Conservation (phyloP, 2,888 invertebrate genomes). For the Yponomeuta sedellus region DNA sequence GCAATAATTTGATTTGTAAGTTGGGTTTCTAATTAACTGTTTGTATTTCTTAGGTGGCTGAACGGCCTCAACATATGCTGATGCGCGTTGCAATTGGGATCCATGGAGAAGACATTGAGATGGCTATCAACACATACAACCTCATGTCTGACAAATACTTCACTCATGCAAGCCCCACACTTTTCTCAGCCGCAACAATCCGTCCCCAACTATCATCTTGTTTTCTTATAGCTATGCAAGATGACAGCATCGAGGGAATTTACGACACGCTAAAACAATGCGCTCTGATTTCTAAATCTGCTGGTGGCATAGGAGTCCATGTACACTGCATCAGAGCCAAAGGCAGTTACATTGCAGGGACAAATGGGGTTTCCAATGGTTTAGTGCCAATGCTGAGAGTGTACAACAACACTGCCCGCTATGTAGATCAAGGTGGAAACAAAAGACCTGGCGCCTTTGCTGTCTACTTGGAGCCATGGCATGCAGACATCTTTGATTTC, state of each 20-base stretch:
- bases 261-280: constrained; percentile 94
- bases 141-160: constrained; percentile 96
- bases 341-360: constrained; percentile 94
- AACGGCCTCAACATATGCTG: constrained; percentile 98
- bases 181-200: constrained; percentile 95
- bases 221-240: constrained; percentile 94
- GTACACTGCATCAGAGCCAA: constrained; percentile 96
- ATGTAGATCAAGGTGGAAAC: constrained; percentile 98
- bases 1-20: no score
- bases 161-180: constrained; percentile 98
- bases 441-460: constrained; percentile 99
- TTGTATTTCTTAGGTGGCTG: constrained; percentile 80
- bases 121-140: constrained; percentile 97
- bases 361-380: constrained; percentile 96
- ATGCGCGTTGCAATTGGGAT: constrained; percentile 98
- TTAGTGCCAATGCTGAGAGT: constrained; percentile 96
- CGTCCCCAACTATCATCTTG: constrained; percentile 96
- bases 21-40: neutral
- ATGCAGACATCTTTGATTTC: constrained; percentile 97
- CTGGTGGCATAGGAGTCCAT: constrained; percentile 98
- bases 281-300: constrained; percentile 96
- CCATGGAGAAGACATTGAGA: constrained; percentile 94
- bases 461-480: constrained; percentile 99
- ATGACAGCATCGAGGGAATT: constrained; percentile 97
- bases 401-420: constrained; percentile 96